Evolutionary conservation across 1,140 invertebrate species (phyloP).

Genomic region (Drosophila pruinosa): DNA sequence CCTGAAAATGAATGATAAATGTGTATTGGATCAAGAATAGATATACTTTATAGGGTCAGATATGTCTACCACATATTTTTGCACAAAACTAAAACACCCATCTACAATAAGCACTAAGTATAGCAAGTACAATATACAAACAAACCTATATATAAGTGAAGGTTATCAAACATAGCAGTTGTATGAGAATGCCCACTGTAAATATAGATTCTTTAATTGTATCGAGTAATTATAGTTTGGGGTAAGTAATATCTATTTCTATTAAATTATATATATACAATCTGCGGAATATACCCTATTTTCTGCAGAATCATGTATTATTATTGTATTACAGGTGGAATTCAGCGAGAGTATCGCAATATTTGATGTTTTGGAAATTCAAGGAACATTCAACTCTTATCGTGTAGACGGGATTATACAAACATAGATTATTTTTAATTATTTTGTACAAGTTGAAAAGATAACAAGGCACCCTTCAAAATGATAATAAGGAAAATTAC

Average conservation of each 20-base stretch:
- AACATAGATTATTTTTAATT: constrained; percentile 18
- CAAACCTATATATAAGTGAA: background rate
- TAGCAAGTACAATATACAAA: background rate
- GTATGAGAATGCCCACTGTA: background rate
- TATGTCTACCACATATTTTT: no score
- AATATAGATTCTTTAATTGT: background rate
- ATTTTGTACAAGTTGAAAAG: constrained; percentile 23
- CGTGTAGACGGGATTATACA: constrained; percentile 1
- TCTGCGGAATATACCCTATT: background rate
- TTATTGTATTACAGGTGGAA: background rate
- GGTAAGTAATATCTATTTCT: background rate
- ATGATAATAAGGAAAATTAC: constrained; percentile 12
- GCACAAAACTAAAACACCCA: no score
- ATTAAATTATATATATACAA: background rate
- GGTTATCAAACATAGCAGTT: background rate
- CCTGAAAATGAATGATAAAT: no score
- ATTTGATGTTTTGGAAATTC: background rate
- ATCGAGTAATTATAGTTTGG: background rate
- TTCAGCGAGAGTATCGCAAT: background rate
- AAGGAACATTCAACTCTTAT: constrained; percentile 12
- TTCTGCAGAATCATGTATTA: background rate
- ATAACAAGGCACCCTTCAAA: background rate
- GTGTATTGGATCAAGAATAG: no score
- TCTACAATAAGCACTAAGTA: background rate
- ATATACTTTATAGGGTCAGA: no score